These are phyloP conservation scores for Notocelia uddmanniana DNA, from an alignment of 2,888 invertebrate genomes.

Conservation along the genomic window DNA sequence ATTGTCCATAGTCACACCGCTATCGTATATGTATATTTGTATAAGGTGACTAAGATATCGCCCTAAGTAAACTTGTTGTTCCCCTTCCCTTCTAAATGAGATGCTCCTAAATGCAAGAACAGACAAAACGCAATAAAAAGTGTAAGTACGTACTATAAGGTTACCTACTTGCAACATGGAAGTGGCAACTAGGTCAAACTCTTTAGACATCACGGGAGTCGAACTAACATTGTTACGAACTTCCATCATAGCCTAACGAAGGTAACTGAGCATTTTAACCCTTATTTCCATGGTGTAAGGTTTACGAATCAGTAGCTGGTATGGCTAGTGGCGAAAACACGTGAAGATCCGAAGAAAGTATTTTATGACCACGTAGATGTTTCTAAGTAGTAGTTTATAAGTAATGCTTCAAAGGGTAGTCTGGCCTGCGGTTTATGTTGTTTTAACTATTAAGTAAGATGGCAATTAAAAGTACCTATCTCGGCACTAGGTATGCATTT, in stretches of 20 bases:
- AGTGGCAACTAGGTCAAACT: conserved; percentile 23
- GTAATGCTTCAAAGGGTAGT: neutral
- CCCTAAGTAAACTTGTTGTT: neutral
- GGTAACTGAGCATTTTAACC: neutral
- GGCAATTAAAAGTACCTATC: no score
- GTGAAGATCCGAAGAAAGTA: neutral
- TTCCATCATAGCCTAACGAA: neutral
- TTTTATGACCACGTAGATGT: neutral
- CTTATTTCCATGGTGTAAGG: neutral
- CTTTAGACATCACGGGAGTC: conserved; percentile 6
- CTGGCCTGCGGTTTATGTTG: no score
- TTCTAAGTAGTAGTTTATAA: neutral
- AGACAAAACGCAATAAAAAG: neutral
- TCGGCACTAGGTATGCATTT: no score
- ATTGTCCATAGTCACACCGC: no score
- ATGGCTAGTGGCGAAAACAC: neutral
- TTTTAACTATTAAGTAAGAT: no score
- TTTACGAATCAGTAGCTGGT: neutral
- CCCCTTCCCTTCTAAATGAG: conserved; percentile 3
- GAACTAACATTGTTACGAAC: conserved; percentile 24
- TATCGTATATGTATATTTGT: no score
- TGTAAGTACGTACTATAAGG: conserved; percentile 7
- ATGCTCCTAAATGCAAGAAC: neutral
- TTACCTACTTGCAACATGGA: neutral
- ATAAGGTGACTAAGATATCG: no score